phyloP scores from a whole-genome alignment of 2,888 invertebrate genomes.

The Drosophila pullipes region DNA sequence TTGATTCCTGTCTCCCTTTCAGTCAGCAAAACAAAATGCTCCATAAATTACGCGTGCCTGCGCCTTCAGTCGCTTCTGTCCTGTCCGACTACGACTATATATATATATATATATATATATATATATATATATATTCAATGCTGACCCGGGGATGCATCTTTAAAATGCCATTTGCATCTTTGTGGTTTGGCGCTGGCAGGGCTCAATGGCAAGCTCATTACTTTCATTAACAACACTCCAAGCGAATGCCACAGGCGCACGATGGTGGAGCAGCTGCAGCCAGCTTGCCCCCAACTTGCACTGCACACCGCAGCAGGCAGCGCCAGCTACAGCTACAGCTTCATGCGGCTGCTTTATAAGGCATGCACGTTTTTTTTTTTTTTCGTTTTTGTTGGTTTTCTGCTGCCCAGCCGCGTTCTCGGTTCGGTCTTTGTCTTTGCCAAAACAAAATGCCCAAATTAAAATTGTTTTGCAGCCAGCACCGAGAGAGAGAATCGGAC shows the following conservation, averaged over 20 bases:
- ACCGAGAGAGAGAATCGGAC: slow-evolving; percentile 18
- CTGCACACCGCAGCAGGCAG: slow-evolving; percentile 20
- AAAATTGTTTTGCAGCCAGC: slow-evolving; percentile 74
- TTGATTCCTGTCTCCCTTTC: slow-evolving; percentile 49
- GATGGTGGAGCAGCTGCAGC: slow-evolving; percentile 61
- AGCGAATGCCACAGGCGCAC: slow-evolving; percentile 65
- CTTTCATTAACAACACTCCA: slow-evolving; percentile 81
- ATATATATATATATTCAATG: slow-evolving; percentile 3
- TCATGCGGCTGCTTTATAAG: slow-evolving; percentile 67
- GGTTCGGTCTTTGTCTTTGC: slow-evolving; percentile 62
- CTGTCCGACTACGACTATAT: not conserved
- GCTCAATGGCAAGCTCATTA: slow-evolving; percentile 73
- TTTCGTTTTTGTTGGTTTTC: slow-evolving; percentile 21
- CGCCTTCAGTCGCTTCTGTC: slow-evolving; percentile 33
- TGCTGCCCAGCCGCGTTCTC: slow-evolving; percentile 33
- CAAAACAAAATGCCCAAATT: slow-evolving; percentile 82
- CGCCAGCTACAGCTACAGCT: slow-evolving; percentile 19
- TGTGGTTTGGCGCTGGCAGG: slow-evolving; percentile 73
- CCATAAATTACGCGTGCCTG: slow-evolving; percentile 81
- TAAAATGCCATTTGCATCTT: slow-evolving; percentile 84
- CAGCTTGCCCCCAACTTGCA: slow-evolving; percentile 16
- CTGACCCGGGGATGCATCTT: slow-evolving; percentile 81
- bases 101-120: not conserved
- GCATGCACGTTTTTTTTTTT: slow-evolving; percentile 62
- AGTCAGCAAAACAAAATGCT: slow-evolving; percentile 62